Evolutionary conservation across 2,113 vertebrate species (phyloP).

Genomic region (Pedionomus torquatus): DNA sequence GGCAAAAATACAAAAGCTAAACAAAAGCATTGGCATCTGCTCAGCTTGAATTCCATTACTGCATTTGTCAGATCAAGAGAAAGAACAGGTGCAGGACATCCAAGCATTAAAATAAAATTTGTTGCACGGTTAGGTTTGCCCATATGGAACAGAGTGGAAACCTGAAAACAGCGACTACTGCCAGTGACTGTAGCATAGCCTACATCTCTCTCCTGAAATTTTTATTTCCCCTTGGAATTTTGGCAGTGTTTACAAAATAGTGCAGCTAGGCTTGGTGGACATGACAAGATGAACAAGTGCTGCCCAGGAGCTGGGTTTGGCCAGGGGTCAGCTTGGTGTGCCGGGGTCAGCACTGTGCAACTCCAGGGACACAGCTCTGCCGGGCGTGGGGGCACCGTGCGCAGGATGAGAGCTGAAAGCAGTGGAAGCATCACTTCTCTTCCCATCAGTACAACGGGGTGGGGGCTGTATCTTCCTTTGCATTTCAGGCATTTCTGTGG

Average conservation of each 20-base stretch:
- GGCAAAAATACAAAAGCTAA: neutral
- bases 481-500: neutral
- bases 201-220: neutral
- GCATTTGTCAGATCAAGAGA: neutral
- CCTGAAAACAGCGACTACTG: neutral
- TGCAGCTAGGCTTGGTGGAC: neutral
- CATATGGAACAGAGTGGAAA: neutral
- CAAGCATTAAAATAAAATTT: neutral
- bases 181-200: neutral
- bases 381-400: accelerated
- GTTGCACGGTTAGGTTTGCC: neutral
- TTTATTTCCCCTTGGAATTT: neutral
- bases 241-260: neutral
- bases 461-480: neutral
- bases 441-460: neutral
- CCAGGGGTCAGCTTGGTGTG: neutral
- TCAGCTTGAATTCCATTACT: neutral
- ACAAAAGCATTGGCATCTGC: neutral
- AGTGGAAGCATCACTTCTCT: neutral
- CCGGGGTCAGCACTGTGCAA: neutral
- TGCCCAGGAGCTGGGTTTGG: neutral
- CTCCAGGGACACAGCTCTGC: neutral
- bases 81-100: neutral
- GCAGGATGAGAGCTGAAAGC: neutral
- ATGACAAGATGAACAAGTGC: neutral